These are phyloP conservation scores for Halocynthia aurantium DNA, from an alignment of 23 tunicate species.

Conservation along the genomic window DNA sequence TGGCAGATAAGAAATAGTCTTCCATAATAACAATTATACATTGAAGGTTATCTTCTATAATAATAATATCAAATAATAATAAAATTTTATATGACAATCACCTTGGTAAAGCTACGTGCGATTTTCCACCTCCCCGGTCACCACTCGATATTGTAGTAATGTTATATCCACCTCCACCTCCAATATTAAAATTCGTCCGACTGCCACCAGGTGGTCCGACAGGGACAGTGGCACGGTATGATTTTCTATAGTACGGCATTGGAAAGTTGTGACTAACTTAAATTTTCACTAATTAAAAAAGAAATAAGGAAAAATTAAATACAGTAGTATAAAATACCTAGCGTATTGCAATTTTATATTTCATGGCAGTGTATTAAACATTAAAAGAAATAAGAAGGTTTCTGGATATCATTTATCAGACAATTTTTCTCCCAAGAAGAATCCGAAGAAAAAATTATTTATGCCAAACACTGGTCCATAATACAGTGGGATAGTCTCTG, in stretches of 20 bases:
- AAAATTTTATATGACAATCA: neutral
- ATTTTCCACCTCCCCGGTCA: neutral
- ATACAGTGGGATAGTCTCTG: no score
- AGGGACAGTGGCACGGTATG: slow-evolving; percentile 15
- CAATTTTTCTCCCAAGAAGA: no score
- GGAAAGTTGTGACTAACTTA: neutral
- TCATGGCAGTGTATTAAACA: no score
- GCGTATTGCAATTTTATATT: no score
- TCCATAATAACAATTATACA: no score
- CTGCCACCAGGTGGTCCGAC: slow-evolving; percentile 9
- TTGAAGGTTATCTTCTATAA: no score
- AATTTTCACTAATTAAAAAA: slow-evolving; percentile 1
- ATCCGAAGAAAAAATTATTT: neutral
- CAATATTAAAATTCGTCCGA: neutral
- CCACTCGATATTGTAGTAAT: neutral
- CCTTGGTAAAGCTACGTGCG: neutral
- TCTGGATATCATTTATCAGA: no score
- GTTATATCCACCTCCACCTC: slow-evolving; percentile 13
- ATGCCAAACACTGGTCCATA: neutral
- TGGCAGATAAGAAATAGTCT: no score
- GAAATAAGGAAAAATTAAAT: neutral
- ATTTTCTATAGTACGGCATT: slow-evolving; percentile 22
- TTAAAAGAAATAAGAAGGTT: no score
- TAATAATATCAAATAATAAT: no score
- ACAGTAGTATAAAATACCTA: no score